These are phyloP conservation scores for Plotosus lineatus DNA, from an alignment of 2,113 vertebrate genomes.

Conservation along the genomic window DNA sequence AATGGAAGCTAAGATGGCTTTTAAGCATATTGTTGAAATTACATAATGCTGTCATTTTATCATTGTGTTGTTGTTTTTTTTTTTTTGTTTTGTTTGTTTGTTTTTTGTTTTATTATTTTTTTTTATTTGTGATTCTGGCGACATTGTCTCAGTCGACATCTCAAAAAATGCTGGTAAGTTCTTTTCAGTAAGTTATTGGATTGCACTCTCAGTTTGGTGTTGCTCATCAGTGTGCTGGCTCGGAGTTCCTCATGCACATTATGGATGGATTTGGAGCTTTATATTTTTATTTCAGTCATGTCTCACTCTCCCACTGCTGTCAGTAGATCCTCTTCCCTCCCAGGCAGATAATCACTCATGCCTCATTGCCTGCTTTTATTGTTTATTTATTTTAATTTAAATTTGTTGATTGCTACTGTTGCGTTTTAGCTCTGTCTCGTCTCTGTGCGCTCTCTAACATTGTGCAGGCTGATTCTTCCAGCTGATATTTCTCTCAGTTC, in stretches of 20 bases:
- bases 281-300: constrained; percentile 8
- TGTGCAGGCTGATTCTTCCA: neutral
- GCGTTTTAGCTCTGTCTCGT: neutral
- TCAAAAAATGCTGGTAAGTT: constrained; percentile 65
- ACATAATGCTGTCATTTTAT: constrained; percentile 55
- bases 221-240: constrained; percentile 40
- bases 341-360: constrained; percentile 1
- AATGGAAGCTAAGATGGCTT: neutral
- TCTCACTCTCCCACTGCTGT: constrained; percentile 40
- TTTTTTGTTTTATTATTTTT: constrained; percentile 51
- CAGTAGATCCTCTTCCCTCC: constrained; percentile 5
- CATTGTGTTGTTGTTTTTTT: constrained; percentile 58
- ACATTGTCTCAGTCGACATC: constrained; percentile 62
- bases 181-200: constrained; percentile 46
- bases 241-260: constrained; percentile 48
- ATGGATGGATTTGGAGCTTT: constrained; percentile 36
- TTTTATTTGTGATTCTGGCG: constrained; percentile 56
- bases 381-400: neutral
- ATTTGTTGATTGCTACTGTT: constrained; percentile 6
- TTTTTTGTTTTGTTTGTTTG: constrained; percentile 43
- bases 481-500: neutral
- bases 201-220: constrained; percentile 41
- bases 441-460: constrained; percentile 24
- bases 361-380: constrained; percentile 40
- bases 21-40: constrained; percentile 42